A percentile compares a stretch with the other conserved stretches of the same genome.
Conservation (phyloP, 2,113 vertebrate species). For the Megalops atlanticus region DNA sequence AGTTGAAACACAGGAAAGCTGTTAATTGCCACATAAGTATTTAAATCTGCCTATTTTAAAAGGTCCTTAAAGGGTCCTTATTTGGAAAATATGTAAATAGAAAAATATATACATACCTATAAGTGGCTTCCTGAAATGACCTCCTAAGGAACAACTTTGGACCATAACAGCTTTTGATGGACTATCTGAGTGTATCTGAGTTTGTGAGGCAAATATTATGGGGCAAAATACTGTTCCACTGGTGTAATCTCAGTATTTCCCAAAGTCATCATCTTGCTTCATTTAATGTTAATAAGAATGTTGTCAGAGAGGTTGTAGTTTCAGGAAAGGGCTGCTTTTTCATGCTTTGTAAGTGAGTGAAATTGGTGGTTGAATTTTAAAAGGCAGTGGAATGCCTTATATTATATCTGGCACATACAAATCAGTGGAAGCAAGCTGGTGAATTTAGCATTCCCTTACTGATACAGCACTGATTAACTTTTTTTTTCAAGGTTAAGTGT, state of each 20-base stretch:
- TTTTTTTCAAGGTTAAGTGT: conserved; percentile 71
- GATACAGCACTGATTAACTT: conserved; percentile 60
- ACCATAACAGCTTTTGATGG: conserved; percentile 24
- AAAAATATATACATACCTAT: no score
- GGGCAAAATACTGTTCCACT: not conserved
- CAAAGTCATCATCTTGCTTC: not conserved
- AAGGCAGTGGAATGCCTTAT: not conserved
- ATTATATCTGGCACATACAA: not conserved
- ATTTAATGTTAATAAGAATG: not conserved
- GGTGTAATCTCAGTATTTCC: not conserved
- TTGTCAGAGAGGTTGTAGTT: not conserved
- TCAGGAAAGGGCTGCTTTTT: no score
- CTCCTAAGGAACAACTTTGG: conserved; percentile 32
- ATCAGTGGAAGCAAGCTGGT: conserved; percentile 34
- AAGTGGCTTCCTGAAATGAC: conserved; percentile 26
- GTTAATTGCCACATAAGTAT: conserved; percentile 70
- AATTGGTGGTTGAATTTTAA: not conserved
- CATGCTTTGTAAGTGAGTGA: not conserved
- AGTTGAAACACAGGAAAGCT: conserved; percentile 58
- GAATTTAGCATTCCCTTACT: conserved; percentile 36
- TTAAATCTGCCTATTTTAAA: conserved; percentile 68
- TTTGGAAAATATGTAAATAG: no score
- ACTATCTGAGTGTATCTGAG: not conserved
- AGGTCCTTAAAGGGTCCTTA: conserved; percentile 64
- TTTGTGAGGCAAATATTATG: no score